A percentile compares a stretch with the other conserved stretches of the same genome.
These are phyloP conservation scores for Aradophagus sp. DNA, from an alignment of 1,140 invertebrate species.

Conservation along the genomic window DNA sequence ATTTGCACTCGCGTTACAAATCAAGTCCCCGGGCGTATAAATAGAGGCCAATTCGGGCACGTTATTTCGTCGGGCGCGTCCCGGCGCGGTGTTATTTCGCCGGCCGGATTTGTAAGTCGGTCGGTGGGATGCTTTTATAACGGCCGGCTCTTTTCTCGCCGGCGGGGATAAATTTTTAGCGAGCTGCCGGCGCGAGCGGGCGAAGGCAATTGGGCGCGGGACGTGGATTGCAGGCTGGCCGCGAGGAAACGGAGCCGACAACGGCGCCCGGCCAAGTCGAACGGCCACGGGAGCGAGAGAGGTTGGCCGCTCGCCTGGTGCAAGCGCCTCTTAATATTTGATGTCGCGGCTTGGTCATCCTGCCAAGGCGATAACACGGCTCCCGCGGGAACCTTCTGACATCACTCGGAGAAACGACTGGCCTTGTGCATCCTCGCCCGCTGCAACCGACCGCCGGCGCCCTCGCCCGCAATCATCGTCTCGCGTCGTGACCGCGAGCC, in stretches of 20 bases:
- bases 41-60: too few species aligned
- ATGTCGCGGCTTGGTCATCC: slow-evolving; percentile 75
- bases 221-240: slow-evolving; percentile 54
- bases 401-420: slow-evolving; percentile 58
- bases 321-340: slow-evolving; percentile 75
- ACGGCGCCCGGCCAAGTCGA: slow-evolving; percentile 22
- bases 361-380: slow-evolving; percentile 75
- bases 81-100: slow-evolving; percentile 7
- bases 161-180: slow-evolving; percentile 58
- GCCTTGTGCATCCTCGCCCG: slow-evolving; percentile 58
- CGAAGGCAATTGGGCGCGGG: slow-evolving; percentile 56
- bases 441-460: slow-evolving; percentile 30
- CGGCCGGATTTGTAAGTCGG: slow-evolving; percentile 42
- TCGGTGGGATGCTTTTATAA: slow-evolving; percentile 48
- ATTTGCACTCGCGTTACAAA: too few species aligned
- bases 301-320: slow-evolving; percentile 62
- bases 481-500: too few species aligned
- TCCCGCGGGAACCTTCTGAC: slow-evolving; percentile 73
- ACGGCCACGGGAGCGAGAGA: neutral
- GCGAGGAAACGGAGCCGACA: slow-evolving; percentile 39
- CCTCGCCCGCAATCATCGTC: too few species aligned
- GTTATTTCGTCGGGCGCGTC: too few species aligned
- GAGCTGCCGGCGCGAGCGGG: slow-evolving; percentile 38
- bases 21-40: too few species aligned
- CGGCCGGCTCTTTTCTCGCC: slow-evolving; percentile 34